Percentiles rank a stretch among this genome's conserved stretches.
Conservation (phyloP, 2,113 vertebrate species). For the Pelecanoides urinatrix region DNA sequence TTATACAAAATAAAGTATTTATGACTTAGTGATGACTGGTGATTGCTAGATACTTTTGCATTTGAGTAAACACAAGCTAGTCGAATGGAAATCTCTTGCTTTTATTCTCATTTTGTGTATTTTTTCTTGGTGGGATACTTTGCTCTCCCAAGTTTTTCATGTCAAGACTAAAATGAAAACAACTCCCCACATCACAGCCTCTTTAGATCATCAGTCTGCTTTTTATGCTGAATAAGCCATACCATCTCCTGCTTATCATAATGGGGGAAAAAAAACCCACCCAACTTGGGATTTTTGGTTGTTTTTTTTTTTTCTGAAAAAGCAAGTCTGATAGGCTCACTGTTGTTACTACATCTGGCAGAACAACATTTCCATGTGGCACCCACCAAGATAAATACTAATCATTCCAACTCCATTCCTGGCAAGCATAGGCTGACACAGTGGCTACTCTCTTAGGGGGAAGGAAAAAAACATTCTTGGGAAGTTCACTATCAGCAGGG, state of each 20-base stretch:
- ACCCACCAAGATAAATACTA: not conserved
- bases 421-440: not conserved
- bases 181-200: slow-evolving; percentile 58
- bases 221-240: slow-evolving; percentile 68
- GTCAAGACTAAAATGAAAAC: slow-evolving; percentile 74
- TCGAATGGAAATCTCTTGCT: slow-evolving; percentile 51
- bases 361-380: not conserved
- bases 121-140: slow-evolving; percentile 63
- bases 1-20: slow-evolving; percentile 62
- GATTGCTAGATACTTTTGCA: slow-evolving; percentile 56
- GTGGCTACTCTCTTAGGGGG: not conserved
- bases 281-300: not conserved
- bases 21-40: slow-evolving; percentile 32
- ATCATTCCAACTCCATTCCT: not conserved
- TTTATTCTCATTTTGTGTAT: slow-evolving; percentile 50
- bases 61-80: slow-evolving; percentile 59
- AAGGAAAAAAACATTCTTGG: not conserved
- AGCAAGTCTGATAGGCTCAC: slow-evolving; percentile 10
- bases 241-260: not conserved
- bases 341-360: not conserved
- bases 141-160: slow-evolving; percentile 69
- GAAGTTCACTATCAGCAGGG: not conserved
- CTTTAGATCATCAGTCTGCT: slow-evolving; percentile 55
- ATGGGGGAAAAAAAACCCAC: not conserved
- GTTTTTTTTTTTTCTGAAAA: not conserved